These are phyloP conservation scores for Scolopax rusticola DNA, from an alignment of 2,797 vertebrate species.

Conservation along the genomic window DNA sequence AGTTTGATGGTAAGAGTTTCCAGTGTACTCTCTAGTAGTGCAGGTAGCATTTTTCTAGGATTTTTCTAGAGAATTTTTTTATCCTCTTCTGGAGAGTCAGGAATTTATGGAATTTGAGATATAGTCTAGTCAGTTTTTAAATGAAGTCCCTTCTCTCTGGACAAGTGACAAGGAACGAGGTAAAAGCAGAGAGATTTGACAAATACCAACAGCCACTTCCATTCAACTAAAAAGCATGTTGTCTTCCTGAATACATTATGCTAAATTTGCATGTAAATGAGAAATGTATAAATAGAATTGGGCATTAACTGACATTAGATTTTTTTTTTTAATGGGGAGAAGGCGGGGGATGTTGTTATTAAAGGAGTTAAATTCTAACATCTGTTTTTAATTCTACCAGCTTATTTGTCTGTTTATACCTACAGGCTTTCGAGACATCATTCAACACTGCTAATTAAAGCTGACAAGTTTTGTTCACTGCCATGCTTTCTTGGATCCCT, in stretches of 20 bases:
- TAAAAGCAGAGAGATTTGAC: neutral
- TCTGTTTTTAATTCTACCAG: conserved; percentile 65
- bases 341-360: conserved; percentile 24
- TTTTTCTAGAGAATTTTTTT: neutral
- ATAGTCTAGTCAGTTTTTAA: neutral
- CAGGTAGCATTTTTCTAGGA: neutral
- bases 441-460: conserved; percentile 63
- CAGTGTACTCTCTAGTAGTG: neutral
- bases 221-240: neutral
- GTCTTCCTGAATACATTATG: conserved; percentile 27
- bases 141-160: neutral
- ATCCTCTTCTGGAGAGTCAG: neutral
- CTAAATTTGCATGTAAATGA: conserved; percentile 52
- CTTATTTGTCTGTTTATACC: conserved; percentile 66
- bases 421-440: conserved; percentile 65
- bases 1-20: neutral
- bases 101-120: neutral
- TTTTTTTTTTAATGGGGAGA: neutral
- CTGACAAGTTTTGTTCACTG: conserved; percentile 64
- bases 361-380: conserved; percentile 62
- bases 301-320: conserved; percentile 29
- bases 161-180: neutral
- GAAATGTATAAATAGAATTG: conserved; percentile 52
- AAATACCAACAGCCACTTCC: neutral
- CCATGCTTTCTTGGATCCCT: conserved; percentile 4